Base-by-base conservation (phyloP, 2,888 invertebrate genomes). In the Tortricodes alternella region DNA sequence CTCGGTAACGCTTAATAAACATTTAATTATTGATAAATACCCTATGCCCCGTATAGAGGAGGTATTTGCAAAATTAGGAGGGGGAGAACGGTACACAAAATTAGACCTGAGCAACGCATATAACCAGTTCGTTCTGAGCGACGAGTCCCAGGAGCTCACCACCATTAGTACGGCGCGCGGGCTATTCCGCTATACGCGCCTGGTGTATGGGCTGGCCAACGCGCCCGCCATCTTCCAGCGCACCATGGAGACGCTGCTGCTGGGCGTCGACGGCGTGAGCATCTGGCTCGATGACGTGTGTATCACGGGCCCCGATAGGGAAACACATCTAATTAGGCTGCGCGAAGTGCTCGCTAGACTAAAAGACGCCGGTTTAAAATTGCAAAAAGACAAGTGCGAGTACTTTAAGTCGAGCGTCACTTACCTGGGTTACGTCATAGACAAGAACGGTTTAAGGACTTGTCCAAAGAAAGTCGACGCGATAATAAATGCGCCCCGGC, bases 201-300 rank as follows among this genome's bases (percentile, higher is more conserved):
- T 65, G 3, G 63, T 65, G 8, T 65, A 63, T 19, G 64, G 63
- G 0, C 24, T 65, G 2, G 58, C 63, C 0, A 62, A 60, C 21
- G 62, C 59, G 1, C 64, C 64, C n/a, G n/a, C n/a, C n/a, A n/a
- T n/a, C n/a, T n/a, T n/a, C n/a, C n/a, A n/a, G n/a, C n/a, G n/a
- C n/a, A 55, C 66, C 0, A 64, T 67, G 63, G 65, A 67, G 32
- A 50, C 60, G 0, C n/a, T 70, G 7, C 44, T 68, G 0, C n/a
- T 58, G 8, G 66, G 64, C 0, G 50, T 71, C 67, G 65, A 0
- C 21, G 21, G 21, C 21, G 63, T 66, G 0, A 53, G 59, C 5
- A 11, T 27, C 6, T 59, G 58, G 53, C 46, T 65, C 6, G 62
- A 65, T 21, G 63, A 65, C 27, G 48, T 65, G 8, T 63, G 60